Evolutionary conservation across 2,888 invertebrate species (phyloP).

Genomic region (Epinotia brunnichana): DNA sequence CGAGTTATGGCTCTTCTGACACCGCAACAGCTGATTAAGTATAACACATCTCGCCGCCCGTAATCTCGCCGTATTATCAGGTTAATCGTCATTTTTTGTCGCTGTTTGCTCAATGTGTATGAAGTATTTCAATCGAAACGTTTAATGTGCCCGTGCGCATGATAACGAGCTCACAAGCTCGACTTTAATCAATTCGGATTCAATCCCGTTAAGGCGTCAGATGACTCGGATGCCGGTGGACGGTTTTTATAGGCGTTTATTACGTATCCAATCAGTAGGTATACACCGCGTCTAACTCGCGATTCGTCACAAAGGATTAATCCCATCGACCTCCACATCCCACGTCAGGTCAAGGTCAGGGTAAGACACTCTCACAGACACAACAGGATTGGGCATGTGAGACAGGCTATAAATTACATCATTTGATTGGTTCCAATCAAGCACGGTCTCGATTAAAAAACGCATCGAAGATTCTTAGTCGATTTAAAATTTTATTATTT

Average conservation of each 20-base stretch:
- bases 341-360: constrained; percentile 65
- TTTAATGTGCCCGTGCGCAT: constrained; percentile 2
- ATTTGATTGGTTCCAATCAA: constrained; percentile 81
- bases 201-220: constrained; percentile 45
- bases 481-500: constrained; percentile 59
- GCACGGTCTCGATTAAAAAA: constrained; percentile 72
- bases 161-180: constrained; percentile 4
- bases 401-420: constrained; percentile 73
- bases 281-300: constrained; percentile 63
- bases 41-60: constrained; percentile 62
- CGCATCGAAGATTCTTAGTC: constrained; percentile 56
- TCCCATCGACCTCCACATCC: constrained; percentile 53
- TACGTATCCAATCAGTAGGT: constrained; percentile 70
- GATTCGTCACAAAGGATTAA: constrained; percentile 78
- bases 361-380: constrained; percentile 52
- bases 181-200: constrained; percentile 18
- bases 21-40: constrained; percentile 72
- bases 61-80: constrained; percentile 66
- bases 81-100: constrained; percentile 62
- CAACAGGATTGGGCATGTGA: constrained; percentile 59
- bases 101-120: constrained; percentile 41
- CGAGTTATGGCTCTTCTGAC: constrained; percentile 67
- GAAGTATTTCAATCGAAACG: constrained; percentile 14
- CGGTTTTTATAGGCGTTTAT: constrained; percentile 68
- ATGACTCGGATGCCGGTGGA: constrained; percentile 60